Base-by-base conservation (phyloP, 2,113 vertebrate species). In the Paracanthobrama guichenoti region DNA sequence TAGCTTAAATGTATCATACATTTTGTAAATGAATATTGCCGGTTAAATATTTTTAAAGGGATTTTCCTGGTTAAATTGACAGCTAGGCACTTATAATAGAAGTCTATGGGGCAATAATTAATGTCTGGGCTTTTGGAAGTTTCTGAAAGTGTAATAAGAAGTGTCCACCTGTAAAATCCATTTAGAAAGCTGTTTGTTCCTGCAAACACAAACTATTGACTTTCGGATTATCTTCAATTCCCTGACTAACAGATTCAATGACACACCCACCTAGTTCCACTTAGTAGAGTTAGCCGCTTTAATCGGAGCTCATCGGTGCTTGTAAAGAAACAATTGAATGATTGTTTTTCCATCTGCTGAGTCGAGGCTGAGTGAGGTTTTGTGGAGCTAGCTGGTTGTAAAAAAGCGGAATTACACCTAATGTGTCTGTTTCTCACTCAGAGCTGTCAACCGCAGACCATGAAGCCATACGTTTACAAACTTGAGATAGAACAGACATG, bases 301-400 rank as follows among this genome's bases (percentile, higher is more conserved):
- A 77, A 62, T 62, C 14, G 3, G 50, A 55, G 31, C 75, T 77
- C 31, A 59, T 39, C 28, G 42, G 75, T 2, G 0, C 57, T 62
- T 24, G n/a, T 55, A 77, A 57, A 57, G 74, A 55, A 77, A 77
- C 28, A 57, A 77, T 12, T 77, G 74, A 31, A 77, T 77, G 18
- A 26, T 44, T 64, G 35, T 79, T 42, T 57, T 78, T 78, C 71
- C 71, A 7, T 42, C 13, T 35, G 28, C 31, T 9, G 53, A 59
- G 53, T 3, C 0, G 20, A 59, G 24, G 7, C 39, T 42, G 75
- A 78, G 53, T 8, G 31, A 62, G 77, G 35, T 46, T 55, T 62
- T 79, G 77, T 79, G 77, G 20, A 2, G 53, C 53, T 78, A 78
- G 35, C 53, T 59, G n/a, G 39, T 46, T 79, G 57, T 79, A 79